Base-by-base conservation (phyloP, 2,113 vertebrate species). In the Thamnaconus septentrionalis region DNA sequence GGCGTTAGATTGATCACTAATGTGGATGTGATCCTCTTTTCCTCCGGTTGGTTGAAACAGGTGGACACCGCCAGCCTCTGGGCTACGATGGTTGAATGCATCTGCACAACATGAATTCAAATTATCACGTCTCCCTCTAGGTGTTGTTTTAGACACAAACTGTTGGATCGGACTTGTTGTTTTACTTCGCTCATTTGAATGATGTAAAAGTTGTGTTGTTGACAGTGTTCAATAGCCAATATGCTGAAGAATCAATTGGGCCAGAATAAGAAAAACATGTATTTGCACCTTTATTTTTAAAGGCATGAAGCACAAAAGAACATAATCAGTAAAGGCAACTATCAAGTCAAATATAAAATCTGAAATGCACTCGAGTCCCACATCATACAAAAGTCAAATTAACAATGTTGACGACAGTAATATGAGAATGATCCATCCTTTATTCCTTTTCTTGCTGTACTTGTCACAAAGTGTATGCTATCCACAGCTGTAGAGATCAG, bases 1-100 rank as follows among this genome's bases (percentile, higher is more conserved):
- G 82, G 85, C 82, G 66, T 65, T 53, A 64, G 67, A 64, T 12
- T 68, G 83, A 85, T 87, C 82, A 61, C 45, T 85, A 64, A 66
- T 50, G 66, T 54, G 68, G 40, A 6, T 70, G 73, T 65, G 80
- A 78, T 82, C 1, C 58, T 40, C 50, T 51, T 10, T 39, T 55
- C 48, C 1, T 59, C 59, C 42, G 43, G 4, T 48, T 56, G 64
- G 47, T 6, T 62, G 48, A 77, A 31, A 86, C 84, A 85, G 79
- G 79, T 86, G 82, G 71, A 69, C 71, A 64, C 5, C 62, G 56
- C 10, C 45, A 31, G 42, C 7, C 47, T 51, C 5, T 39, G 18
- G 41, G 8, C 8, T 48, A 4, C 11, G 47, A 9, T n/a, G 8
- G 51, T 52, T 40, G 44, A 47, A 18, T 18, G 45, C 64, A 18